These are phyloP conservation scores for Sarcoramphus papa DNA, from an alignment of 2,797 vertebrate genomes.

Conservation along the genomic window DNA sequence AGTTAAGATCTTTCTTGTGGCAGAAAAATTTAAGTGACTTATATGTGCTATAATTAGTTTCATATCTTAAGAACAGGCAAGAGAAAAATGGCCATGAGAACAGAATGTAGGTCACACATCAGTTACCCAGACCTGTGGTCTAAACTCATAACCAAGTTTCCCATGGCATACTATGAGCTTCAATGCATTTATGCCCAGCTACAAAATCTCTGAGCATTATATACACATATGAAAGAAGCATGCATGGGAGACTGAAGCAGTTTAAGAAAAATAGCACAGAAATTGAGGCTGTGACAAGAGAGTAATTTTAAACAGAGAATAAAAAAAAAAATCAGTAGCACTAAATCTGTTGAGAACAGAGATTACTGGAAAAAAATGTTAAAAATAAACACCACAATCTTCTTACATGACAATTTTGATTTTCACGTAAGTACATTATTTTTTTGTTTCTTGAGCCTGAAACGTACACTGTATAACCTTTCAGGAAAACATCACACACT, in stretches of 20 bases:
- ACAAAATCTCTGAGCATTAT: background rate
- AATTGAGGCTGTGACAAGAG: too few species aligned
- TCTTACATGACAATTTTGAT: background rate
- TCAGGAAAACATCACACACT: background rate
- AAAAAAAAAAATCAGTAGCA: background rate
- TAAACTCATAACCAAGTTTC: background rate
- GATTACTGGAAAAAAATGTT: background rate
- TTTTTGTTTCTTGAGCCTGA: background rate
- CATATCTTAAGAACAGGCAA: slow-evolving; percentile 19
- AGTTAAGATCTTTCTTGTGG: background rate
- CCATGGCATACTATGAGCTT: background rate
- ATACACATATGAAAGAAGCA: background rate
- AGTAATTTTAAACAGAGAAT: background rate
- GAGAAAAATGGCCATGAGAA: slow-evolving; percentile 36
- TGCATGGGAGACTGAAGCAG: background rate
- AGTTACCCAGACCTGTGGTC: background rate
- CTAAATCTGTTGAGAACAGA: background rate
- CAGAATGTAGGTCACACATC: background rate
- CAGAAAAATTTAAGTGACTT: slow-evolving; percentile 24
- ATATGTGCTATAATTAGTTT: slow-evolving; percentile 34
- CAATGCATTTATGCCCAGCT: background rate
- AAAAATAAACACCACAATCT: background rate
- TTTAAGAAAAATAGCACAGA: background rate
- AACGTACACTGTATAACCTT: background rate
- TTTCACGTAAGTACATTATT: background rate